Evolutionary conservation across 2,888 invertebrate genomes (phyloP), one percentile per base, ranked within the genome.

Genomic region (Dryobotodes eremita): DNA sequence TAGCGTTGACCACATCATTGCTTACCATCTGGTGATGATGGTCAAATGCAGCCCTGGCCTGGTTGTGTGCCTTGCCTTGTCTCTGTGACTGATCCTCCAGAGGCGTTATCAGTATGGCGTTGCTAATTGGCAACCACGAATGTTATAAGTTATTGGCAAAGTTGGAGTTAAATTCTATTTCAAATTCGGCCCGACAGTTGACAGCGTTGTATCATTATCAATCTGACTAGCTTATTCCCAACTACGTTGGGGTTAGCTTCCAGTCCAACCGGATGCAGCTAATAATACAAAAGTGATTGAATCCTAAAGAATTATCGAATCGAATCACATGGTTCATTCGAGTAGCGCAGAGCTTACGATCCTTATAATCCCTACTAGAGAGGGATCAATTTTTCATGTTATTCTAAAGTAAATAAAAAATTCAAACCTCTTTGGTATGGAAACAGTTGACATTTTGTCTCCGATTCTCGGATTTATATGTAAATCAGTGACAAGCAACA

Each of bases 381-480:
- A 36, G 23, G 23, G 15, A 53, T 69, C 53, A 70, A n/a, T 55
- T 11, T 55, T n/a, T n/a, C 7, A 70, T 48, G 46, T 48, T 48
- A 78, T 53, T n/a, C n/a, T n/a, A n/a, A 36, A 11, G 42, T 36
- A 66, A 65, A 31, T 64, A 72, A 71, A 23, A 11, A 15, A 55
- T n/a, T 20, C 23, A 55, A 59, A 73, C 31, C 64, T 76, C 71
- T 61, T 70, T 74, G 59, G 42, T 55, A 62, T 50, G 57, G 46
- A 64, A 74, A 65, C 87, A 85, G 87, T 85, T 87, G 85, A 75
- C 71, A 84, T 85, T 76, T 42, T 69, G 66, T 65, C 75, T 74
- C 64, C 59, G 11, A 76, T 74, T 85, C 85, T 65, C 85, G 75
- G 87, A 85, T 85, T 76, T 80, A 62, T 87, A 85, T 85, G 85